Percentiles rank a stretch among this genome's conserved stretches.
These are phyloP conservation scores for Halocaridina rubra DNA, from an alignment of 2,888 invertebrate genomes.

Conservation along the genomic window DNA sequence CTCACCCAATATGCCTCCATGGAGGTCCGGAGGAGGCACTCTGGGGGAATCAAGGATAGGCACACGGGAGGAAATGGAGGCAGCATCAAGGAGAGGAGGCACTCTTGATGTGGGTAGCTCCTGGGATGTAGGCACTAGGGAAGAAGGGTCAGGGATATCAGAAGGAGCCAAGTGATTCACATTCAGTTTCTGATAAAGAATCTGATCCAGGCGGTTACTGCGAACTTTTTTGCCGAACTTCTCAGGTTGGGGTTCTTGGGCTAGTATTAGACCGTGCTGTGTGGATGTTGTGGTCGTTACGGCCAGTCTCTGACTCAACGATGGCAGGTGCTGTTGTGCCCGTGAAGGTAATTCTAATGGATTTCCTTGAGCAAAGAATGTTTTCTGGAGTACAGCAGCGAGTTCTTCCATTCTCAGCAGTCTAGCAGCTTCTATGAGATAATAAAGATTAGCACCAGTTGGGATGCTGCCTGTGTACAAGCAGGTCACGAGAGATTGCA, in stretches of 20 bases:
- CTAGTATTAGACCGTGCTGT: neutral
- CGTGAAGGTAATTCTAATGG: neutral
- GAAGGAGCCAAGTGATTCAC: slow-evolving; percentile 53
- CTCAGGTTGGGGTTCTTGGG: slow-evolving; percentile 12
- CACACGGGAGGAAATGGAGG: slow-evolving; percentile 47
- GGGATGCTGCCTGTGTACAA: slow-evolving; percentile 56
- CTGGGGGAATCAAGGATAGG: slow-evolving; percentile 33
- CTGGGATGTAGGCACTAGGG: slow-evolving; percentile 26
- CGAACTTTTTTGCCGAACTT: slow-evolving; percentile 29
- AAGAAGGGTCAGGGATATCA: slow-evolving; percentile 41
- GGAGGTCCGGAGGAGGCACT: slow-evolving; percentile 42
- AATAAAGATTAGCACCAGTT: slow-evolving; percentile 34
- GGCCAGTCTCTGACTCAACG: neutral
- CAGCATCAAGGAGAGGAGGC: slow-evolving; percentile 38
- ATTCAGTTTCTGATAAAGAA: slow-evolving; percentile 57
- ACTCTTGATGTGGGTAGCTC: neutral
- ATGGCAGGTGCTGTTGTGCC: neutral
- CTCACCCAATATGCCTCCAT: slow-evolving; percentile 54
- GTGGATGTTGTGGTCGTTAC: neutral
- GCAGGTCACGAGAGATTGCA: slow-evolving; percentile 55
- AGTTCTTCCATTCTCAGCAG: slow-evolving; percentile 49
- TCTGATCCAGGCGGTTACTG: slow-evolving; percentile 49
- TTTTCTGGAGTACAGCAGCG: slow-evolving; percentile 45
- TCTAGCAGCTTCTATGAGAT: slow-evolving; percentile 36
- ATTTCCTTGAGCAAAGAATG: slow-evolving; percentile 41